Base-by-base conservation (phyloP, 2,888 invertebrate species). In the Alloplasta piceator region DNA sequence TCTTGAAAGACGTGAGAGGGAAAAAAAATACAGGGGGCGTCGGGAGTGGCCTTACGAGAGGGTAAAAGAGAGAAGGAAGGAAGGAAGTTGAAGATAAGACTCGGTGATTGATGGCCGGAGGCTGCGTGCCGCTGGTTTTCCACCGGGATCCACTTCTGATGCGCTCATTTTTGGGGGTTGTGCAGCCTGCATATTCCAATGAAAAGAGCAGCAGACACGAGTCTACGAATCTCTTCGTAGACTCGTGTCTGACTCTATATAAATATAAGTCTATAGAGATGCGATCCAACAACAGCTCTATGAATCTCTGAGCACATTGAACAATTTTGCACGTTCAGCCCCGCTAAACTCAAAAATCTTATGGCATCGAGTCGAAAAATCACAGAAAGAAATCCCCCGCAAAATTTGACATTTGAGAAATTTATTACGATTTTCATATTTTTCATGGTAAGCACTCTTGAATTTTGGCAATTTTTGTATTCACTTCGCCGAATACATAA, bases 61-160 rank as follows among this genome's bases (percentile, higher is more conserved):
- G 52, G 61, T 41, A 66, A 66, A 67, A 71, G 61, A 71, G 71
- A 84, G 80, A 70, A 81, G 77, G 72, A 82, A 83, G 82, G 75
- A 60, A 72, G 70, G 70, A 73, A 80, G 74, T 74, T 66, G 79
- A 78, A 86, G 88, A 88, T 86, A 88, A 86, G 85, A 84, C 84
- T 75, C 83, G 72, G 85, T 88, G 88, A 88, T 88, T 87, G 87
- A 88, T 88, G 84, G 84, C 83, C 78, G 83, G 82, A 78, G 84
- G 75, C 85, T 85, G 86, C 60, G 68, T 75, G 74, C 79, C 67
- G 70, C 67, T 73, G 73, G 66, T 71, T 73, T 78, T 74, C 71
- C 39, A 41, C 46, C 63, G 66, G 43, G 50, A 68, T 74, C 71
- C 81, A 68, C 75, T 66, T 79, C 48, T 68, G 66, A 67, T 74